phyloP scores from a whole-genome alignment of 2,888 invertebrate species.

The Synergus itoensis region DNA sequence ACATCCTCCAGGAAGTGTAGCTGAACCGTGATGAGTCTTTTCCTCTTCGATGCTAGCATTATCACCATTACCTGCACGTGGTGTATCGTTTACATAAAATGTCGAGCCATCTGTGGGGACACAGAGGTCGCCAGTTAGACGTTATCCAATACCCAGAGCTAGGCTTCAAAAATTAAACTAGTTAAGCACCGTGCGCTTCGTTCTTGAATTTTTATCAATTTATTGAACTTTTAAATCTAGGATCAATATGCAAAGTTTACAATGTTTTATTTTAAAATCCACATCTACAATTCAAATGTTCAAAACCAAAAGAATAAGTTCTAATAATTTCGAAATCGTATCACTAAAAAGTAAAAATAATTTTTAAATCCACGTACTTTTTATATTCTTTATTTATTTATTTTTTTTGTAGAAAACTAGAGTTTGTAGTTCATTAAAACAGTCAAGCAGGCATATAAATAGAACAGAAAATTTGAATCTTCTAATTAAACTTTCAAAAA shows the following conservation, averaged over 20 bases:
- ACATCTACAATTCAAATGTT: neutral
- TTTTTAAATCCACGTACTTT: too few relatives aligned
- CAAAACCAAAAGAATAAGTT: neutral
- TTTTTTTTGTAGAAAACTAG: too few relatives aligned
- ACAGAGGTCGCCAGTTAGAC: slow-evolving; percentile 74
- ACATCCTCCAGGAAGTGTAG: slow-evolving; percentile 83
- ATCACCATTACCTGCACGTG: slow-evolving; percentile 79
- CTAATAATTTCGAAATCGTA: neutral
- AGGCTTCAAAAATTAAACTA: slow-evolving; percentile 53
- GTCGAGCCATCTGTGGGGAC: slow-evolving; percentile 77
- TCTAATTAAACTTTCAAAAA: neutral
- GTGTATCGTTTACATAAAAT: slow-evolving; percentile 78
- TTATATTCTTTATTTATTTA: too few relatives aligned
- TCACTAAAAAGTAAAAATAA: too few relatives aligned
- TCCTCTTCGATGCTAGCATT: slow-evolving; percentile 78
- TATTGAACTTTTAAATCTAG: neutral
- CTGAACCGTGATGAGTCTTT: slow-evolving; percentile 82
- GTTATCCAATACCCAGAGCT: slow-evolving; percentile 74
- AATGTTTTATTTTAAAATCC: neutral
- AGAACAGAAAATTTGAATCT: neutral
- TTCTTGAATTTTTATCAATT: neutral
- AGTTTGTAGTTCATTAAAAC: too few relatives aligned
- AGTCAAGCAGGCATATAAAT: too few relatives aligned
- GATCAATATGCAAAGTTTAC: neutral
- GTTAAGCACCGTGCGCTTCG: slow-evolving; percentile 26